Base-by-base conservation (phyloP, 2,113 vertebrate genomes). In the Fukomys damarensis region DNA sequence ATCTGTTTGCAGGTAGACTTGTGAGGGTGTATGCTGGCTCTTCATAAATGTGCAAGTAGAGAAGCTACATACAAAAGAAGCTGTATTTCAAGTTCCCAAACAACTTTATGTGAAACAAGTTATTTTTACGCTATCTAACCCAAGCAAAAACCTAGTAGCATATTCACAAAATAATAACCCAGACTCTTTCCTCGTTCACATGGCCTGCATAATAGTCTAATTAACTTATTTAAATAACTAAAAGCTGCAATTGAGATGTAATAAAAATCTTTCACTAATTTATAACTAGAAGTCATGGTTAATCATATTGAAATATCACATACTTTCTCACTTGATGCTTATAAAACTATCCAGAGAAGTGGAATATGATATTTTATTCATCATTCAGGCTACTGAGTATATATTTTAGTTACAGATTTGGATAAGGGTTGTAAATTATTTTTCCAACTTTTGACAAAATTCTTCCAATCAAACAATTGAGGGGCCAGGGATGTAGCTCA, bases 341-440 rank as follows among this genome's bases (percentile, higher is more conserved):
- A 91, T 89, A 90, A 97, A 98, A 91, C 46, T 88, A 56, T 66
- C 38, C 54, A 94, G 91, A 95, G 54, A 96, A 96, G 85, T 85
- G 6, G n/a, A 92, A 92, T 76, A 65, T 70, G 54, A 26, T 58
- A 88, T 88, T 96, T 93, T 84, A 87, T 65, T 90, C 22, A 90
- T 90, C 41, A 66, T 63, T 46, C 38, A 91, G 35, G 46, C 43
- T 92, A 52, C 58, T 82, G 70, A 94, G 59, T 89, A 61, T 74
- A n/a, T 59, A 79, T 74, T 95, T 87, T 72, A 94, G 26, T 88
- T 82, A 77, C 26, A 66, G 17, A 30, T 88, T 90, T 91, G 58
- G 72, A 43, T 59, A 63, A 84, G 6, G 79, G 16, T 92, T 89
- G 65, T 32, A 92, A 95, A 93, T 84, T 84, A 74, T 61, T 81